Base-by-base conservation (phyloP, 2,888 invertebrate species). In the Marronus borbonicus region DNA sequence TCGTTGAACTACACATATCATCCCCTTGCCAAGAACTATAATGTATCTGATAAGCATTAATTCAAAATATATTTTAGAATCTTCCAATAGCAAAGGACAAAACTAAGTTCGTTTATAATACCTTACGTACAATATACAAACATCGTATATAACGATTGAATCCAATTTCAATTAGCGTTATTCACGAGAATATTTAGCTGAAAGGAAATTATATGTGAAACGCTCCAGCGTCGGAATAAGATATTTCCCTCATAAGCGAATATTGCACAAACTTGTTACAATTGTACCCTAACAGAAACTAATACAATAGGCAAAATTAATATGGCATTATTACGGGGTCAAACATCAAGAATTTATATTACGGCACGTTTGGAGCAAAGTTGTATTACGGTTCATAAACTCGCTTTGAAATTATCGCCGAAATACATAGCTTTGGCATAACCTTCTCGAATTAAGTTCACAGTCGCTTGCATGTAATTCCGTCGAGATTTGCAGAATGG, bases 291-390 rank as follows among this genome's bases (percentile, higher is more conserved):
- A 64, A 31, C 24, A 76, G 65, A 76, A 76, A 66, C 58, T 76
- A 76, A 52, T 76, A 78, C 78, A 78, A 78, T 78, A 68, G 78
- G 52, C 69, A 66, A 75, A 76, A 78, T 78, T 78, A 78, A 78
- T 78, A 78, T 78, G 75, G 58, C 66, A 64, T 28, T 64, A 64
- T 50, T 68, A 52, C 66, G 39, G 75, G 78, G 78, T 78, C 78
- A 78, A 75, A 76, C 50, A 66, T 69, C 62, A 78, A 78, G 78
- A 78, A 78, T 76, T 78, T 78, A 78, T 78, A 78, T 78, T 69
- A 78, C 62, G 50, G 52, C 36, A 65, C 39, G 50, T 65, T 65
- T 66, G 17, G 50, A 65, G 64, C 76, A 36, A 76, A 76, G 76
- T 66, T 65, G 39, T 52, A 76, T 65, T 52, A 50, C 64, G 64